Conservation (phyloP, 1,140 invertebrate species). For the Odontomachus brunneus region DNA sequence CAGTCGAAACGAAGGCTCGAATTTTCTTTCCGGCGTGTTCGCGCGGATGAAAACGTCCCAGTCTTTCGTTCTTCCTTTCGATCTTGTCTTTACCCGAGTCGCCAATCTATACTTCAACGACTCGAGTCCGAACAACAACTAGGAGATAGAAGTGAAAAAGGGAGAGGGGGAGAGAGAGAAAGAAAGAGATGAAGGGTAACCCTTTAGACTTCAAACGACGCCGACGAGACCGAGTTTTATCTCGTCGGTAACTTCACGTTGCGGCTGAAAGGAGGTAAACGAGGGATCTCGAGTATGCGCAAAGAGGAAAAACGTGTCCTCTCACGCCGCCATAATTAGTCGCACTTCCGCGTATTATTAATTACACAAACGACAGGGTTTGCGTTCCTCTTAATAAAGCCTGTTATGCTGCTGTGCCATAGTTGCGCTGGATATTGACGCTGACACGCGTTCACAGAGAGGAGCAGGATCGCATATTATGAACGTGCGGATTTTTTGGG, state of each 20-base stretch:
- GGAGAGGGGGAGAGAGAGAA: neutral
- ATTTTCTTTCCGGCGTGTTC: conserved; percentile 14
- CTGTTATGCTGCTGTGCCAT: neutral
- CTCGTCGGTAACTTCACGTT: conserved; percentile 14
- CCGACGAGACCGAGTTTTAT: conserved; percentile 54
- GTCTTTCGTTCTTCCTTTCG: neutral
- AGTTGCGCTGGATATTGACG: conserved; percentile 4
- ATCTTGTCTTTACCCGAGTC: conserved; percentile 29
- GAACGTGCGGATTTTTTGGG: no score
- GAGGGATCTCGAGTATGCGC: conserved; percentile 15
- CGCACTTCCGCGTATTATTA: conserved; percentile 60
- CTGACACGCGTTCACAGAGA: no score
- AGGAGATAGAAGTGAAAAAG: neutral
- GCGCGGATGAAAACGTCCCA: conserved; percentile 20
- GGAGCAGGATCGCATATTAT: no score
- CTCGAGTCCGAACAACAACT: conserved; percentile 50
- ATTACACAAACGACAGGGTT: conserved; percentile 35
- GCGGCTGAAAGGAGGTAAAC: conserved; percentile 30
- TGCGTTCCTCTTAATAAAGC: conserved; percentile 26
- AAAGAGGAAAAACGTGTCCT: conserved; percentile 52
- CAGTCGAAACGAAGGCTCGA: conserved; percentile 8
- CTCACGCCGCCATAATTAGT: conserved; percentile 19
- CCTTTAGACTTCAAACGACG: conserved; percentile 53
- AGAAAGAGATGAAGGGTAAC: neutral
- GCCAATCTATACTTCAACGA: conserved; percentile 6